Conservation (phyloP, 2,113 vertebrate species). For the Euleptes europaea region DNA sequence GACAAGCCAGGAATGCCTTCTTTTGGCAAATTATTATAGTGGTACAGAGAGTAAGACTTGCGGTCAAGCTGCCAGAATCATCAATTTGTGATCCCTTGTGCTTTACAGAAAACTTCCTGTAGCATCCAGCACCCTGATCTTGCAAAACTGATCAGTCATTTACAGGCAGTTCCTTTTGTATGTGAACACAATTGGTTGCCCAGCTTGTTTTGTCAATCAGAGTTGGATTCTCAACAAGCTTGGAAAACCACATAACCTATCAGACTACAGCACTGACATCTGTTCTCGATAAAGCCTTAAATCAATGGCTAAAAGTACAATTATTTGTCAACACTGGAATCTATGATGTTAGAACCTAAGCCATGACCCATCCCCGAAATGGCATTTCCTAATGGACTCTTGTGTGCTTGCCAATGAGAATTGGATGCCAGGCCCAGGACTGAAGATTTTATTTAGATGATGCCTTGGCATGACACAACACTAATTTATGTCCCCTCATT, state of each 20-base stretch:
- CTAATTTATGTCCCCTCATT: not conserved
- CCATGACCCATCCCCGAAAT: not conserved
- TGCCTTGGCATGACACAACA: fast-evolving
- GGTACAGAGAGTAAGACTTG: not conserved
- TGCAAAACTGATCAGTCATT: not conserved
- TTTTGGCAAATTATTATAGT: not conserved
- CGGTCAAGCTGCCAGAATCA: not conserved
- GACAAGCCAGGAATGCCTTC: not conserved
- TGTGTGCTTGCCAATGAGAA: not conserved
- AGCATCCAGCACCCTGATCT: not conserved
- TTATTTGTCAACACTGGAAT: conserved; percentile 1
- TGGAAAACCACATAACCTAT: not conserved
- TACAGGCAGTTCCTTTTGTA: not conserved
- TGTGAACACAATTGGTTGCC: not conserved
- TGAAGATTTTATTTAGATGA: not conserved
- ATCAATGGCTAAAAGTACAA: not conserved
- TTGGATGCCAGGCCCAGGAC: not conserved
- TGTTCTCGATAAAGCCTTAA: not conserved
- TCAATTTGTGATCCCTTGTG: not conserved
- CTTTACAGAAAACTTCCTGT: not conserved
- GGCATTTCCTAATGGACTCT: conserved; percentile 22
- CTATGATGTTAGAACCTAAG: not conserved
- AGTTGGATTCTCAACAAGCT: not conserved
- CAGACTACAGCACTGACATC: not conserved
- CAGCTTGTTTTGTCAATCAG: not conserved